Conservation (phyloP, 1,140 invertebrate genomes). For the Goniozus legneri region DNA sequence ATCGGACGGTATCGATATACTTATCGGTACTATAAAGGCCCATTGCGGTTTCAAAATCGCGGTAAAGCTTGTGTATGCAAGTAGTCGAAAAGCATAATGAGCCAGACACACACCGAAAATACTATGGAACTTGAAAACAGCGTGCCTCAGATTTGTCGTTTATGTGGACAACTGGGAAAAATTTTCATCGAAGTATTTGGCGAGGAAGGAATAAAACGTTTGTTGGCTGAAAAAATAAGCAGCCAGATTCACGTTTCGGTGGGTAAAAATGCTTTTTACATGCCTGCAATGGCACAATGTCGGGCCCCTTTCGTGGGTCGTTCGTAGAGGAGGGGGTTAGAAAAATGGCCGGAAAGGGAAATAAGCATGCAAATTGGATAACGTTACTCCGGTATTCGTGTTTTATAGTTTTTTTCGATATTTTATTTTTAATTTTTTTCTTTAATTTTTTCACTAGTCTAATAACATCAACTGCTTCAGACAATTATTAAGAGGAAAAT, state of each 20-base stretch:
- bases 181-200: slow-evolving; percentile 49
- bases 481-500: too few species aligned
- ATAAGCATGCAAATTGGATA: slow-evolving; percentile 3
- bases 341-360: slow-evolving; percentile 29
- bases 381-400: background rate
- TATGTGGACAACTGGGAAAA: slow-evolving; percentile 45
- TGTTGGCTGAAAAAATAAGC: slow-evolving; percentile 42
- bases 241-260: slow-evolving; percentile 49
- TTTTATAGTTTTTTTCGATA: too few species aligned
- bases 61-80: background rate
- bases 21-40: too few species aligned
- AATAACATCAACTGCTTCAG: too few species aligned
- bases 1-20: too few species aligned
- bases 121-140: slow-evolving; percentile 44
- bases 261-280: slow-evolving; percentile 18
- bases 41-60: too few species aligned
- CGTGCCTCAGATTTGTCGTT: slow-evolving; percentile 42
- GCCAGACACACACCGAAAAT: background rate
- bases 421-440: too few species aligned
- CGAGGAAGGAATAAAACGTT: slow-evolving; percentile 43
- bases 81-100: background rate
- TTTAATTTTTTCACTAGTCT: too few species aligned
- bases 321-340: slow-evolving; percentile 26
- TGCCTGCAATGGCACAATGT: too few species aligned
- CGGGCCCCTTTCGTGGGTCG: slow-evolving; percentile 13